phyloP scores from a whole-genome alignment of 2,888 invertebrate genomes.

The Halictus quadricinctus region DNA sequence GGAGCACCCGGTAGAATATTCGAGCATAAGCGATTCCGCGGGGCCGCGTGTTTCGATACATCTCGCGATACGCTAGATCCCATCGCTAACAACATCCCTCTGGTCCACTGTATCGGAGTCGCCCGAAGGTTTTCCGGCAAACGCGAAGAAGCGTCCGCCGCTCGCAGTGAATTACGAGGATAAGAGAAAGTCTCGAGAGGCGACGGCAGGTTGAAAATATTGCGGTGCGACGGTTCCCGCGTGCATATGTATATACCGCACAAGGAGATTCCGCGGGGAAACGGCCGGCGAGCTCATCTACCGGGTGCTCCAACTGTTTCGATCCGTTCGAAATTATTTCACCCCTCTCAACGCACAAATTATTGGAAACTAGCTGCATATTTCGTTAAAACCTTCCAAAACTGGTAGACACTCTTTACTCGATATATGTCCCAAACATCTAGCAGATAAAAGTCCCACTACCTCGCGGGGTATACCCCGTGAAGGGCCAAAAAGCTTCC shows the following conservation, averaged over 20 bases:
- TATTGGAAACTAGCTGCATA: not conserved
- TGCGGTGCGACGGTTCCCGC: slow-evolving; percentile 34
- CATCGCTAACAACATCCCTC: slow-evolving; percentile 29
- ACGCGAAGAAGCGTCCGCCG: slow-evolving; percentile 21
- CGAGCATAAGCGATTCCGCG: slow-evolving; percentile 1
- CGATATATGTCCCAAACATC: too few relatives aligned
- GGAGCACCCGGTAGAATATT: slow-evolving; percentile 2
- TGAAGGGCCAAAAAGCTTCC: too few relatives aligned
- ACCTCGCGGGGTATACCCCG: too few relatives aligned
- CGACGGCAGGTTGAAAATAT: slow-evolving; percentile 59
- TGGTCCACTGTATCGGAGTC: not conserved
- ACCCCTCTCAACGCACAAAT: not conserved
- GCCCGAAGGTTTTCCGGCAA: slow-evolving; percentile 4
- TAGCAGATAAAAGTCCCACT: too few relatives aligned
- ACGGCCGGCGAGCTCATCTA: not conserved
- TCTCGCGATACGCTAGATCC: slow-evolving; percentile 22
- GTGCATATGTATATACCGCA: slow-evolving; percentile 23
- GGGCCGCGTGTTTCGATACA: slow-evolving; percentile 4
- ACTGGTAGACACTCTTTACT: too few relatives aligned
- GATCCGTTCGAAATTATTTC: not conserved
- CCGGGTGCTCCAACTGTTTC: not conserved
- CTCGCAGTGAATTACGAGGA: slow-evolving; percentile 53
- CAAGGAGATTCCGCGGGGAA: slow-evolving; percentile 45
- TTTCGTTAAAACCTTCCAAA: too few relatives aligned
- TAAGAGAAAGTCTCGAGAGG: slow-evolving; percentile 50